Evolutionary conservation across 2,113 vertebrate genomes (phyloP), one percentile per base, ranked within the genome.

Genomic region (Patagioenas fasciata): DNA sequence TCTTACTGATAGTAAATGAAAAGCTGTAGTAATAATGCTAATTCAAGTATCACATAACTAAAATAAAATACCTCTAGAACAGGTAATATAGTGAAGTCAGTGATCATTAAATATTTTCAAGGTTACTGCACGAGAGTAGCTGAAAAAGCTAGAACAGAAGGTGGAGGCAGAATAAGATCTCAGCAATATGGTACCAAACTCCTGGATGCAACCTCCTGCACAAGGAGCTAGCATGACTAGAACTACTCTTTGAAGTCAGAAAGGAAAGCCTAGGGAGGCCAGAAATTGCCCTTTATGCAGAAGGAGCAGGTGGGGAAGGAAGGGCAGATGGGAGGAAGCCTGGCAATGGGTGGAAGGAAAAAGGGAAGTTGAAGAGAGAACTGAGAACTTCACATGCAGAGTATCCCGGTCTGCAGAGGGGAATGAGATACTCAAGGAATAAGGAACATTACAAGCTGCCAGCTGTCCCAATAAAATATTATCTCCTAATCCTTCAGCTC

Each of bases 51-150:
- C 85, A 85, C 38, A 58, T 88, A 90, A 74, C 64, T 80, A 86
- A 94, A 93, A 87, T 95, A 94, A 94, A 97, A 93, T 93, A 93
- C 51, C 6, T 77, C 32, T 64, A 91, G 72, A 91, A 73, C 17
- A 83, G 47, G 20, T 90, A 73, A 83, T 91, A 83, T 69, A 94
- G 73, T 57, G 48, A 53, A 84, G 73, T 23, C 36, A 25, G 57
- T 61, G 36, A 75, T 91, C 72, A 57, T 86, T 91, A 90, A 92
- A 78, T 93, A 67, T 88, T 93, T 95, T 93, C 93, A 96, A 96
- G 92, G 85, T 94, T 85, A 91, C 64, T 38, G 26, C 12, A 44
- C 13, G 38, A 48, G 85, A 82, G 38, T 77, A 90, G 38, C 85
- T 88, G 90, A 70, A 89, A 91, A 80, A 83, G 23, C n/a, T 93